These are phyloP conservation scores for Scolopax mira DNA, from an alignment of 2,113 vertebrate genomes.

Conservation along the genomic window DNA sequence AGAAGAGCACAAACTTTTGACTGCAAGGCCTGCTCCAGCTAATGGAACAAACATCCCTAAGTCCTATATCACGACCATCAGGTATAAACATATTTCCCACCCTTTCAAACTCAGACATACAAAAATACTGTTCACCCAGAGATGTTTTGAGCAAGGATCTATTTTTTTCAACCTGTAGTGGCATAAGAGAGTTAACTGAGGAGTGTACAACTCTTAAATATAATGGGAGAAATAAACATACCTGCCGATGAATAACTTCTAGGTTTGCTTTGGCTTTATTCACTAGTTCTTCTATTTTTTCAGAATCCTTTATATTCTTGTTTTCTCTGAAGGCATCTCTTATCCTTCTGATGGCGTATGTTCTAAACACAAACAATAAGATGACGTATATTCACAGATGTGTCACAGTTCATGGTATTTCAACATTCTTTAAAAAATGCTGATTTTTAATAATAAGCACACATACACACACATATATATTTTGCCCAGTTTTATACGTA, in stretches of 20 bases:
- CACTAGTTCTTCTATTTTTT: conserved; percentile 79
- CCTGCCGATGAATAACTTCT: conserved; percentile 89
- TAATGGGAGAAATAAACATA: conserved; percentile 58
- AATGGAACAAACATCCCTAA: background rate
- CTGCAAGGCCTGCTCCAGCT: background rate
- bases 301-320: conserved; percentile 78
- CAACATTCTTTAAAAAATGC: background rate
- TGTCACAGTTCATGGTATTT: background rate
- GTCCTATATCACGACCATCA: background rate
- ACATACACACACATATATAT: background rate
- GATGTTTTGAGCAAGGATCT: background rate
- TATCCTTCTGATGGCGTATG: conserved; percentile 87
- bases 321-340: conserved; percentile 94
- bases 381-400: background rate
- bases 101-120: background rate
- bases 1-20: background rate
- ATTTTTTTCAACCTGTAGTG: background rate
- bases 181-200: background rate
- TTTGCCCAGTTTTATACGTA: background rate
- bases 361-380: conserved; percentile 75
- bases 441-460: background rate
- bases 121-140: background rate
- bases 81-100: background rate
- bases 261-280: conserved; percentile 80
- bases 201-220: background rate